Evolutionary conservation across 2,113 vertebrate genomes (phyloP).

Genomic region (Hemibagrus wyckioides): DNA sequence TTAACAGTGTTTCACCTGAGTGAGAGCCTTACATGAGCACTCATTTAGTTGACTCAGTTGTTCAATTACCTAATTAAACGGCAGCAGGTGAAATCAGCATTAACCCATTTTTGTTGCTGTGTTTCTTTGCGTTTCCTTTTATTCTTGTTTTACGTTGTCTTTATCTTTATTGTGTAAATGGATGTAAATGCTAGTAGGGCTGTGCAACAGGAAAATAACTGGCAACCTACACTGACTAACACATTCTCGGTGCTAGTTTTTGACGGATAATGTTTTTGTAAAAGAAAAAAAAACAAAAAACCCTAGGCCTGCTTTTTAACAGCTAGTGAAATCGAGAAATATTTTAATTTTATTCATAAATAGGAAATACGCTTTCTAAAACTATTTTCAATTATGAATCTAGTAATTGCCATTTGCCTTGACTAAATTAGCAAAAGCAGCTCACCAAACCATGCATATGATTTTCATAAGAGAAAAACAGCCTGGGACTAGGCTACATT

Average conservation of each 20-base stretch:
- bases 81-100: constrained; percentile 44
- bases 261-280: background rate
- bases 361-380: background rate
- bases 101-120: background rate
- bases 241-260: background rate
- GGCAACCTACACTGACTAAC: background rate
- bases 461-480: background rate
- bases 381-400: background rate
- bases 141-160: background rate
- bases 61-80: constrained; percentile 56
- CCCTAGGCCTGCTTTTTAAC: background rate
- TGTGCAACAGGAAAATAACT: background rate
- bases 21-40: constrained; percentile 42
- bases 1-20: constrained; percentile 58
- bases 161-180: background rate
- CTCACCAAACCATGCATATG: background rate
- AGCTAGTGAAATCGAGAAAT: background rate
- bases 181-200: background rate
- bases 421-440: background rate
- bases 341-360: background rate
- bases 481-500: background rate
- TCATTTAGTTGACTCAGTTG: constrained; percentile 49
- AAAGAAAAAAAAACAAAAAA: background rate
- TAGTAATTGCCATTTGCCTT: background rate
- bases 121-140: background rate